phyloP scores from a whole-genome alignment of 2,888 invertebrate genomes.

The Melipona bicolor region DNA sequence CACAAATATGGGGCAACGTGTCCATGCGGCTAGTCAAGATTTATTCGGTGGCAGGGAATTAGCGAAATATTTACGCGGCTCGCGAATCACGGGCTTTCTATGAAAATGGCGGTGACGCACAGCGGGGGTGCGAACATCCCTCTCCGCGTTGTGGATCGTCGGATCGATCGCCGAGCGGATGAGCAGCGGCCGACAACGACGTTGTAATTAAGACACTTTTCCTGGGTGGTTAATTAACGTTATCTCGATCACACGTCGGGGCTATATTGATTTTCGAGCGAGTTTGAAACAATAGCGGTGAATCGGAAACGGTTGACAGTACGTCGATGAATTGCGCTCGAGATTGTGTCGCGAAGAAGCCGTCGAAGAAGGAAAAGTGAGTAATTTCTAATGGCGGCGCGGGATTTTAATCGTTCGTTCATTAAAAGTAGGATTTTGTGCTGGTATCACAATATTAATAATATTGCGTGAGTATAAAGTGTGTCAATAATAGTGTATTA shows the following conservation, averaged over 20 bases:
- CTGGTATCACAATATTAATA: neutral
- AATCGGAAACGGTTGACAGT: neutral
- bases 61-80: constrained; percentile 79
- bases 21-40: constrained; percentile 72
- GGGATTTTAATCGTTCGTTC: no score
- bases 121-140: neutral
- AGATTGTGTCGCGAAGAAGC: no score
- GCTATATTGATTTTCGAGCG: constrained; percentile 3
- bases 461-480: no score
- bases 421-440: no score
- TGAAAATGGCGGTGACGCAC: neutral
- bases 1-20: constrained; percentile 67
- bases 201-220: constrained; percentile 51
- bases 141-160: constrained; percentile 21
- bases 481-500: no score
- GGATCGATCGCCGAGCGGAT: constrained; percentile 16
- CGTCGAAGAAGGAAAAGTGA: no score
- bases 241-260: neutral
- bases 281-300: constrained; percentile 17
- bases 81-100: constrained; percentile 69
- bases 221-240: constrained; percentile 39
- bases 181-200: constrained; percentile 13
- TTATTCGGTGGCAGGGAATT: constrained; percentile 80
- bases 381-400: no score
- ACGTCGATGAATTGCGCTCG: neutral